phyloP scores from a whole-genome alignment of 2,113 vertebrate genomes.

The Actenoides hombroni region DNA sequence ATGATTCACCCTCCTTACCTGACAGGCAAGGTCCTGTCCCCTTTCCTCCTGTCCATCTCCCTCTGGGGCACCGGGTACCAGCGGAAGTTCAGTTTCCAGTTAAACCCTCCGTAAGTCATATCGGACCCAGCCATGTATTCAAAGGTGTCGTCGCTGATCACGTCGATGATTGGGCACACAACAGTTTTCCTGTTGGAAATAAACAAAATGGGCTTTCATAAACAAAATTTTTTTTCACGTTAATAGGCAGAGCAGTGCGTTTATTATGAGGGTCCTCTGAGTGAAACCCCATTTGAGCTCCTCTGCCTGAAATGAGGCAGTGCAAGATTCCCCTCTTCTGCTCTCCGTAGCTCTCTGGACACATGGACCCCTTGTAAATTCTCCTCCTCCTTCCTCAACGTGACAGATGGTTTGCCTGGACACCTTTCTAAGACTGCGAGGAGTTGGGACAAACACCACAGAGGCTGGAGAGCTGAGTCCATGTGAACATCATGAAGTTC shows the following conservation, averaged over 20 bases:
- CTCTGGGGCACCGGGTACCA: slow-evolving; percentile 98
- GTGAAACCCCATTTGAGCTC: no score
- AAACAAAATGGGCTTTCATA: not conserved
- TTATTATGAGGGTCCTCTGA: not conserved
- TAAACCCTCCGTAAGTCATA: slow-evolving; percentile 98
- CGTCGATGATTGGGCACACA: slow-evolving; percentile 98
- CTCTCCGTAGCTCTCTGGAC: not conserved
- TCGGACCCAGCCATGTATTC: slow-evolving; percentile 99
- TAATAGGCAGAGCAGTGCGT: no score
- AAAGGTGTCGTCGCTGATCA: slow-evolving; percentile 98
- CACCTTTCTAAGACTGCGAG: accelerated
- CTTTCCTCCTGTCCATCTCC: slow-evolving; percentile 97
- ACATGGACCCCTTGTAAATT: not conserved
- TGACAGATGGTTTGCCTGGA: accelerated
- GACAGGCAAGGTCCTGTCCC: slow-evolving; percentile 93
- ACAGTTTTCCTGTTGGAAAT: slow-evolving; percentile 80
- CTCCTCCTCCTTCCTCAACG: not conserved
- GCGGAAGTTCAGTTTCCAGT: slow-evolving; percentile 98
- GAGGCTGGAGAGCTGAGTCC: not conserved
- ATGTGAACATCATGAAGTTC: not conserved
- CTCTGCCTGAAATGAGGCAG: not conserved
- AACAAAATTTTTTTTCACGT: not conserved
- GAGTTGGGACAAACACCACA: not conserved
- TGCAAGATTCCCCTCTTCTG: not conserved
- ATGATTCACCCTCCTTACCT: slow-evolving; percentile 71